Percentiles rank a stretch among this genome's conserved stretches.
These are phyloP conservation scores for Drosophila lacertosa DNA, from an alignment of 1,140 invertebrate genomes.

Conservation along the genomic window DNA sequence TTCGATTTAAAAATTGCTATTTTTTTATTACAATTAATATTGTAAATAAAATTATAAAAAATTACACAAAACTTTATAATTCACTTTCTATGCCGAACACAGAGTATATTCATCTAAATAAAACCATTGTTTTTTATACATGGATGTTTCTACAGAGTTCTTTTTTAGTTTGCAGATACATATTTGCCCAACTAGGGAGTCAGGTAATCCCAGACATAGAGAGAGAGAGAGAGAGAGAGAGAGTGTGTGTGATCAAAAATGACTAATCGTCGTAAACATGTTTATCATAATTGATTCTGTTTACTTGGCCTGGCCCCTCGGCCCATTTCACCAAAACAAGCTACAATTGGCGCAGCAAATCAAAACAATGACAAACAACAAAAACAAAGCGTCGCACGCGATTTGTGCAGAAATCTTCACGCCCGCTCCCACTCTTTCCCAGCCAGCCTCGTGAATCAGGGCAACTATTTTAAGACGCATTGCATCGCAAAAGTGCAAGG, in stretches of 20 bases:
- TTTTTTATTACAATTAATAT: no score
- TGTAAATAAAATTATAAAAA: no score
- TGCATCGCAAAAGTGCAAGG: slow-evolving; percentile 39
- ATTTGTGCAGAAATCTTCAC: neutral
- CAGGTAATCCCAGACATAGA: neutral
- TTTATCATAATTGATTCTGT: slow-evolving; percentile 60
- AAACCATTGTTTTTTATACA: no score
- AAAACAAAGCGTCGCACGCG: slow-evolving; percentile 16
- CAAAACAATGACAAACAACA: slow-evolving; percentile 40
- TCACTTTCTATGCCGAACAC: no score
- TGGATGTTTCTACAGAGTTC: neutral
- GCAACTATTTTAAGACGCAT: slow-evolving; percentile 36
- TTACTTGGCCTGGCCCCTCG: slow-evolving; percentile 31
- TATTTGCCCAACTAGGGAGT: no score
- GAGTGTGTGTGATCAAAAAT: slow-evolving; percentile 14
- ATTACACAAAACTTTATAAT: no score
- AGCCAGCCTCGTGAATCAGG: slow-evolving; percentile 44
- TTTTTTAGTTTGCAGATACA: no score
- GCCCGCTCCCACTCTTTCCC: neutral
- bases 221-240: neutral
- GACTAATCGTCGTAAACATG: slow-evolving; percentile 51
- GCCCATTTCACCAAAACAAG: slow-evolving; percentile 54
- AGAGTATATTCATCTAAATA: no score
- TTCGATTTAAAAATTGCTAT: no score
- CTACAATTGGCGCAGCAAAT: slow-evolving; percentile 40